Base-by-base conservation (phyloP, 2,888 invertebrate genomes). In the Malthinus flaveolus region DNA sequence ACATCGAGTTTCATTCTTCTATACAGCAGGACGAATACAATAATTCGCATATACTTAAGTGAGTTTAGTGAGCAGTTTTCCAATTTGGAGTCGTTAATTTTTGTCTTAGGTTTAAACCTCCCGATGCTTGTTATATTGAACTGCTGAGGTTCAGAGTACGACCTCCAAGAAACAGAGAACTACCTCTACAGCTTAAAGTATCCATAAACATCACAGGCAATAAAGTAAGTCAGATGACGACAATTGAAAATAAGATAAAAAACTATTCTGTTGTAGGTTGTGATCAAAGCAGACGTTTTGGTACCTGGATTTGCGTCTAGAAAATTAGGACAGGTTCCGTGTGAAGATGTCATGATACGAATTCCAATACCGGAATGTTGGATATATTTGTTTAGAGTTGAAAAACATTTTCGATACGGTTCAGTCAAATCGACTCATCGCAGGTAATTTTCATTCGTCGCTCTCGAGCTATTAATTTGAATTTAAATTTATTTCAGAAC, bases 351-450 rank as follows among this genome's bases (percentile, higher is more conserved):
- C 32, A 89, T 92, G 78, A 90, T 99, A 54, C 85, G 94, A 53
- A 93, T 99, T 79, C 98, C 98, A 9, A 95, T 99, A 71, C 99
- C 99, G 12, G 98, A 99, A 80, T 93, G 95, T 75, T 99, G 99
- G 99, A 97, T 99, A 74, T 99, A 99, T 80, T 83, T 98, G 74
- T 99, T 99, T 82, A 87, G 99, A 61, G 96, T 97, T 42, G 99
- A 99, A 80, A 97, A 97, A 75, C 94, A 97, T 79, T 98, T 98
- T 79, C 87, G 96, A 73, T 96, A 96, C 77, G 97, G 97, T 10
- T 95, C 96, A n/a, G 92, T 97, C 31, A 96, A 97, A 80, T 95
- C 96, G 0, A 91, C 95, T 11, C 92, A 93, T 79, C 84, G 89
- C 69, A 80, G 84, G 83, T 83, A 71, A 64, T 55, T 48, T 7